Conservation (phyloP, 2,113 vertebrate genomes). For the Corythaeola cristata region DNA sequence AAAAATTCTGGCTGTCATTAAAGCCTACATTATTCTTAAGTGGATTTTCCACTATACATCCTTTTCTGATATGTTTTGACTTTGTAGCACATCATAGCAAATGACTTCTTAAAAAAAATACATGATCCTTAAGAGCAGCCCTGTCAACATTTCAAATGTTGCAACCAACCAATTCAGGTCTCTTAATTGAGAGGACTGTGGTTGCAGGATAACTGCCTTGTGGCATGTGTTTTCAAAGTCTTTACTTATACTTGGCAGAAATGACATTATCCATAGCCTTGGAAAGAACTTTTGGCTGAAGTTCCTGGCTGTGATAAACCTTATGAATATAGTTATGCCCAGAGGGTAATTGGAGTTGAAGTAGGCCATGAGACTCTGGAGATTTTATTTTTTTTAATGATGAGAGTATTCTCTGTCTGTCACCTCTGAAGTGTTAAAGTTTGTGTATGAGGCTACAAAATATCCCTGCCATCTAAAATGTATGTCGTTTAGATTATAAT, state of each 20-base stretch:
- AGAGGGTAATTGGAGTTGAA: not conserved
- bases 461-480: not conserved
- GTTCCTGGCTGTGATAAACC: slow-evolving; percentile 25
- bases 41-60: not conserved
- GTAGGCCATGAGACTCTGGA: not conserved
- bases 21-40: not conserved
- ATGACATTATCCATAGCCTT: not conserved
- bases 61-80: not conserved
- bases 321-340: not conserved
- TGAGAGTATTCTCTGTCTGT: not conserved
- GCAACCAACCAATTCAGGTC: not conserved
- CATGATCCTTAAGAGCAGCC: not conserved
- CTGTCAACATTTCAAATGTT: not conserved
- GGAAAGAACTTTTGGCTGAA: slow-evolving; percentile 42
- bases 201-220: not conserved
- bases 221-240: slow-evolving; percentile 20
- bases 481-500: not conserved
- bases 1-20: not conserved
- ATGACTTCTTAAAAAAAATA: not conserved
- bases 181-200: not conserved
- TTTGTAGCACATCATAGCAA: not conserved
- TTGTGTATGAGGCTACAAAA: not conserved
- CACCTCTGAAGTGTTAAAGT: not conserved
- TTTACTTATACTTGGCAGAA: slow-evolving; percentile 53
- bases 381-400: not conserved